Conservation (phyloP, 2,797 vertebrate genomes). For the Novumbra hubbsi region DNA sequence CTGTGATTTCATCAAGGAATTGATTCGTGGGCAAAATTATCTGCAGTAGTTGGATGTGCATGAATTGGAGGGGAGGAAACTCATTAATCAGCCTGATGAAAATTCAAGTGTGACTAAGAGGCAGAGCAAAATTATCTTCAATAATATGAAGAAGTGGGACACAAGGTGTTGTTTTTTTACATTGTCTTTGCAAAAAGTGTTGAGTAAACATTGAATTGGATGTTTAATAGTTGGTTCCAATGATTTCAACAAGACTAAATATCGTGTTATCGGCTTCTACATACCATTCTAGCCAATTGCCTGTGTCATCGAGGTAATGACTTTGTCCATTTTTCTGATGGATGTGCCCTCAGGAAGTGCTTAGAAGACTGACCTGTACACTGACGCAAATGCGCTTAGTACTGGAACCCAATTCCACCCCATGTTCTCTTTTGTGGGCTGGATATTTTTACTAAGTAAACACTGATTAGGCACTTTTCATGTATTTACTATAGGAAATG, state of each 20-base stretch:
- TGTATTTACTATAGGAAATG: too few species aligned
- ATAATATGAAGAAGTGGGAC: slow-evolving; percentile 11
- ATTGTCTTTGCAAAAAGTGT: slow-evolving; percentile 37
- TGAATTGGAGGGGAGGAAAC: neutral
- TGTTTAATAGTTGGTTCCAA: neutral
- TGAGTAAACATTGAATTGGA: slow-evolving; percentile 21
- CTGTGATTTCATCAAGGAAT: slow-evolving; percentile 12
- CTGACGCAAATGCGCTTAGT: neutral
- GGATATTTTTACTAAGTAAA: neutral
- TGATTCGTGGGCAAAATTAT: slow-evolving; percentile 6
- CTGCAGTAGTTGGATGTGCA: neutral
- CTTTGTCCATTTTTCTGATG: slow-evolving; percentile 6
- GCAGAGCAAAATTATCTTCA: slow-evolving; percentile 1
- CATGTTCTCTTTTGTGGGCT: neutral
- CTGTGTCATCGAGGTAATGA: slow-evolving; percentile 1
- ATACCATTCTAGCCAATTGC: slow-evolving; percentile 8
- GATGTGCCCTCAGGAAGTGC: neutral
- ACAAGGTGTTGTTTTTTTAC: slow-evolving; percentile 30
- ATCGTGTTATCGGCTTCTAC: too few species aligned
- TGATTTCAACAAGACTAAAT: too few species aligned
- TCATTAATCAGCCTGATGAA: slow-evolving; percentile 26
- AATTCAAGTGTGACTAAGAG: slow-evolving; percentile 29
- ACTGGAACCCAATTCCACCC: neutral
- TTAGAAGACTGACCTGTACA: neutral
- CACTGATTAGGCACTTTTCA: neutral